These are phyloP conservation scores for Acanthacorydalis orientalis DNA, from an alignment of 2,888 invertebrate species.

Conservation along the genomic window DNA sequence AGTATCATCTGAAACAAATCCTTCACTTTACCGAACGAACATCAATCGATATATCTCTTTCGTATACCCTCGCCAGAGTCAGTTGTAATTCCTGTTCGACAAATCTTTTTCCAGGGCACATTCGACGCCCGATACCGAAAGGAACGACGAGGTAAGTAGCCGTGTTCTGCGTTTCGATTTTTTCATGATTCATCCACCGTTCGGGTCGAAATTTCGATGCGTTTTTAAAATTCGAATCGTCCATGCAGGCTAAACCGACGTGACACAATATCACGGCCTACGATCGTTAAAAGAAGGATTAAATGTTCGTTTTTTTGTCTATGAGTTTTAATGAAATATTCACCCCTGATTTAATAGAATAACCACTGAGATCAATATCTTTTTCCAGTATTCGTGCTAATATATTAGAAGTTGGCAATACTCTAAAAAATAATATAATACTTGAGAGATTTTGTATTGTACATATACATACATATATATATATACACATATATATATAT, in stretches of 20 bases:
- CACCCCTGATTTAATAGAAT: conserved; percentile 54
- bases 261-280: conserved; percentile 67
- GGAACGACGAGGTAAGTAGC: conserved; percentile 54
- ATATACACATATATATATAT: no score
- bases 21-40: neutral
- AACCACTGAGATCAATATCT: conserved; percentile 47
- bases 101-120: conserved; percentile 75
- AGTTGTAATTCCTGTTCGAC: conserved; percentile 62
- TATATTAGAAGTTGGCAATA: conserved; percentile 59
- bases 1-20: conserved; percentile 39
- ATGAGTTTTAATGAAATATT: conserved; percentile 11
- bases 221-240: conserved; percentile 55
- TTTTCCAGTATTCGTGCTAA: conserved; percentile 60
- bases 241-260: conserved; percentile 64
- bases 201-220: conserved; percentile 58
- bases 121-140: conserved; percentile 63
- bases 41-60: neutral
- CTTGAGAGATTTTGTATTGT: no score
- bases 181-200: conserved; percentile 46
- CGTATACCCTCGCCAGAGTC: conserved; percentile 49
- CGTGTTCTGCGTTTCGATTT: conserved; percentile 21
- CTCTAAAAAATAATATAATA: conserved; percentile 21
- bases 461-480: no score
- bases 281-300: conserved; percentile 11
- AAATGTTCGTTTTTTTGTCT: no score